phyloP scores from a whole-genome alignment of 2,797 vertebrate species.

The Helarctos malayanus region DNA sequence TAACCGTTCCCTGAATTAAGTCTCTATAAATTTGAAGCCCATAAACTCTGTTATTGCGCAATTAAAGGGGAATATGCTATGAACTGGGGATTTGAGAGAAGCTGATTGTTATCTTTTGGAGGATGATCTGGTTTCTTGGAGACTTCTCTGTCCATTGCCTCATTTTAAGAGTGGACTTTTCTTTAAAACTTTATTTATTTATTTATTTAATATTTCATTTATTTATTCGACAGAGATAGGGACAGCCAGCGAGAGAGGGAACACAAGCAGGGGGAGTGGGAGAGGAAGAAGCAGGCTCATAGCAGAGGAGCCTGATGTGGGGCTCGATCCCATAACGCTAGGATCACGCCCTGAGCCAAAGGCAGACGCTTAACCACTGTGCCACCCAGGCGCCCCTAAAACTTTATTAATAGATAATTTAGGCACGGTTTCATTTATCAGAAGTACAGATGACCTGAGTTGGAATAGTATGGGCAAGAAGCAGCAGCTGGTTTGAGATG shows the following conservation, averaged over 20 bases:
- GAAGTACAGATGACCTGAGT: not conserved
- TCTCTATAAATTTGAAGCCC: conserved; percentile 62
- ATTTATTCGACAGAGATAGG: too few species aligned
- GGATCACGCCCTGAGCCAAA: too few species aligned
- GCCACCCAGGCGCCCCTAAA: not conserved
- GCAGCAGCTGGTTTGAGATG: not conserved
- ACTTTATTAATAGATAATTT: not conserved
- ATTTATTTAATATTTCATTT: too few species aligned
- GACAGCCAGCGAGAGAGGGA: too few species aligned
- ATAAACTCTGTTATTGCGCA: conserved; percentile 51
- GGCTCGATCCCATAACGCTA: too few species aligned
- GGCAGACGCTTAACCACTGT: too few species aligned
- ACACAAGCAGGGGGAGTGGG: too few species aligned
- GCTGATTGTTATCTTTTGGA: not conserved
- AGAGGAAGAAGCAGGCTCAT: too few species aligned
- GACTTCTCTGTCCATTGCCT: not conserved
- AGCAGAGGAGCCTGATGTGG: too few species aligned
- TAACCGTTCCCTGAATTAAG: conserved; percentile 55
- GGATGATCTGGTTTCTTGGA: not conserved
- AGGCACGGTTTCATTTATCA: not conserved
- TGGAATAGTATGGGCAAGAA: not conserved
- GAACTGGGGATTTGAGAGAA: not conserved
- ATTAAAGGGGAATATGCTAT: not conserved
- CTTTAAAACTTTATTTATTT: not conserved
- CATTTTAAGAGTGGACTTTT: conserved; percentile 3